Conservation (phyloP, 2,888 invertebrate genomes). For the Oscheius sp. region DNA sequence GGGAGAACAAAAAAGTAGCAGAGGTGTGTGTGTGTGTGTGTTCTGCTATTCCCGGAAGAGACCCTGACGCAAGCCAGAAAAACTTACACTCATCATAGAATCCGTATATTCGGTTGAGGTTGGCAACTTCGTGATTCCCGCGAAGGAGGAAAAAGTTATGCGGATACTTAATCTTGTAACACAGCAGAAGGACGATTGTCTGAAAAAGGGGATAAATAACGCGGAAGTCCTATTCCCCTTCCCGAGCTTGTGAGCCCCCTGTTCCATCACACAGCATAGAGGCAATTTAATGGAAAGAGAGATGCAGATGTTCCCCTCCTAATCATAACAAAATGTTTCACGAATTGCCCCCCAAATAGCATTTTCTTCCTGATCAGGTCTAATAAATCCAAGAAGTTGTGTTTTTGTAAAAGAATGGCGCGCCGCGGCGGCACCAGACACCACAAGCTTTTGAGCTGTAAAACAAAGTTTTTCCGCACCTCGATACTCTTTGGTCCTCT, state of each 20-base stretch:
- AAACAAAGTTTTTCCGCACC: conserved; percentile 40
- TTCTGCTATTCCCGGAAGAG: neutral
- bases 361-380: neutral
- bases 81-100: conserved; percentile 72
- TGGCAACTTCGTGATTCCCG: conserved; percentile 72
- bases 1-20: neutral
- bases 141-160: conserved; percentile 71
- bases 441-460: neutral
- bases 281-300: conserved; percentile 21
- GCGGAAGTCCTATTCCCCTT: neutral
- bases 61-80: neutral
- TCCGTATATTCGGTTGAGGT: conserved; percentile 70
- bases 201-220: conserved; percentile 39
- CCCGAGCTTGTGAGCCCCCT: neutral
- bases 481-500: conserved; percentile 65
- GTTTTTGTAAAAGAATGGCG: conserved; percentile 3
- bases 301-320: conserved; percentile 10
- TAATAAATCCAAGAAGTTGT: conserved; percentile 7
- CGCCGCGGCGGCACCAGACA: conserved; percentile 8
- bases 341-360: neutral
- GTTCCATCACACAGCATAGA: neutral
- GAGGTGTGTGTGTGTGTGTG: neutral
- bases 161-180: conserved; percentile 73
- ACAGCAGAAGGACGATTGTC: conserved; percentile 70
- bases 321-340: neutral